A percentile compares a stretch with the other conserved stretches of the same genome.
Evolutionary conservation across 1,140 invertebrate species (phyloP).

Genomic region (Cephus cinctus): DNA sequence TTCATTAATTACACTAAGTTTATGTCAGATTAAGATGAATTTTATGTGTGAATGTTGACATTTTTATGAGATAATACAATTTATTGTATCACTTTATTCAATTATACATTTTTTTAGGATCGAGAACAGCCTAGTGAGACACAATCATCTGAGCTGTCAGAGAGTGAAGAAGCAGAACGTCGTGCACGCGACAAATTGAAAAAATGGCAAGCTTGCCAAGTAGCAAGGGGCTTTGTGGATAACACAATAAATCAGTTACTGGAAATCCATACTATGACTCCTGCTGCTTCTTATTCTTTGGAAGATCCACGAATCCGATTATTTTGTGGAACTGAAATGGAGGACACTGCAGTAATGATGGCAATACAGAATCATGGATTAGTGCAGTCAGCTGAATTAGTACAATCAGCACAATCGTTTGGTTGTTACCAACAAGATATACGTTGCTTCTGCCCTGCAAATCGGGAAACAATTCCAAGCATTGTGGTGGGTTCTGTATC

Average conservation of each 20-base stretch:
- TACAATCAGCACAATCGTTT: conserved; percentile 65
- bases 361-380: conserved; percentile 52
- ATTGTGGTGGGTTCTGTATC: too few species aligned
- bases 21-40: too few species aligned
- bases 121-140: conserved; percentile 14
- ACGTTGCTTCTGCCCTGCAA: not conserved
- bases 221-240: conserved; percentile 69
- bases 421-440: conserved; percentile 53
- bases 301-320: conserved; percentile 54
- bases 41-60: too few species aligned
- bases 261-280: conserved; percentile 61
- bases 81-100: not conserved
- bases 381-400: conserved; percentile 52
- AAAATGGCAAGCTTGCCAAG: conserved; percentile 69
- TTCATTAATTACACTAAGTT: too few species aligned
- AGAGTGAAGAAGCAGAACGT: conserved; percentile 28
- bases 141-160: not conserved
- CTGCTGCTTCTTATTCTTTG: conserved; percentile 43
- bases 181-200: conserved; percentile 36
- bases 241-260: conserved; percentile 71
- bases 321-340: conserved; percentile 59
- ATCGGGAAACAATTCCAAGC: too few species aligned
- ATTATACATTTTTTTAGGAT: conserved; percentile 18
- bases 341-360: conserved; percentile 63
- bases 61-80: too few species aligned